Evolutionary conservation across 2,113 vertebrate species (phyloP), one percentile per base, ranked within the genome.

Genomic region (Fukomys damarensis): DNA sequence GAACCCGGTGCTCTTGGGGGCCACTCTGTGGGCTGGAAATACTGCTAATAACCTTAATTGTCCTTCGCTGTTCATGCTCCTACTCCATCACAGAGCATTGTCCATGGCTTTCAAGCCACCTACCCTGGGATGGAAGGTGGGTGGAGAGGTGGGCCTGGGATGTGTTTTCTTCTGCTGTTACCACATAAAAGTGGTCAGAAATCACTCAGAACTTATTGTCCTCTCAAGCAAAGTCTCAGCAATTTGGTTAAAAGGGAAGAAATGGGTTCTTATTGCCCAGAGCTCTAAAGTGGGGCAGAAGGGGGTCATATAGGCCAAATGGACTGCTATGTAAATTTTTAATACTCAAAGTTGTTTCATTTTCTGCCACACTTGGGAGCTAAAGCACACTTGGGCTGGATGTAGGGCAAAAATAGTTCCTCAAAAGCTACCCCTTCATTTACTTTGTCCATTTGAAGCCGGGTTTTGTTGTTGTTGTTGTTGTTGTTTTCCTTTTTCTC

Each of bases 191-290:
- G 95, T 86, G 92, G 94, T 41, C 91, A 96, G 93, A 93, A 92
- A 85, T 95, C 92, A 89, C 95, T 96, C 93, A 92, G 93, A 77
- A 58, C 38, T 85, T 41, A 52, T 20, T 22, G 41, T 66, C 54
- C 94, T 91, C 82, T 83, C n/a, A 24, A 68, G 65, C 35, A 4
- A 86, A 72, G 66, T 93, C 96, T 96, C 41, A 2, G 70, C 94
- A 94, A 97, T 98, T 96, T 82, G 88, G 97, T 93, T 97, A 95
- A 97, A 97, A 97, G 88, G 92, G 54, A 93, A 95, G 86, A 96
- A 97, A 93, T 96, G 95, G 72, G 79, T 46, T 89, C 92, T 96
- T 46, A 91, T 16, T 59, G 77, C 26, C 89, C 1, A 0, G 35
- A 90, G 91, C 82, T 86, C 56, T 88, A 41, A 96, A 94, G 22